phyloP scores from a whole-genome alignment of 64 coral and sea anemone species.

The Montipora sp. region DNA sequence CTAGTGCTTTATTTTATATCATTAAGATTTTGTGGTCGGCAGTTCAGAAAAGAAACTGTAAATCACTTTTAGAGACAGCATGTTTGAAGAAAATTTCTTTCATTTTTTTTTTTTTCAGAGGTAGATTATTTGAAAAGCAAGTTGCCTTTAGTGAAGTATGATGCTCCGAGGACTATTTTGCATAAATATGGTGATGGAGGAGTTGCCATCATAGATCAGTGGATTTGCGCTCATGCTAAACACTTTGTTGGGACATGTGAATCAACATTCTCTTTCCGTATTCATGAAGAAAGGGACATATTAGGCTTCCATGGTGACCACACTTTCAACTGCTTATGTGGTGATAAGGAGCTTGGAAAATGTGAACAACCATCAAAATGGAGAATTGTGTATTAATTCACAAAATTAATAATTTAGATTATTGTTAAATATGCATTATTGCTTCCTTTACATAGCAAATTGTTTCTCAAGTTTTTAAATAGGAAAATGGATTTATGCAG shows the following conservation, averaged over 20 bases:
- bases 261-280: conserved; percentile 97
- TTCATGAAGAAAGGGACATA: conserved; percentile 99
- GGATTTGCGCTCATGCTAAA: conserved; percentile 98
- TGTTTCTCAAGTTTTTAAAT: neutral
- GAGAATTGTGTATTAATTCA: conserved; percentile 89
- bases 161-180: conserved; percentile 68
- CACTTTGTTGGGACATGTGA: conserved; percentile 92
- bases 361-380: conserved; percentile 97
- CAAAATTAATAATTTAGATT: neutral
- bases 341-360: conserved; percentile 91
- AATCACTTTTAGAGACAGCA: no score
- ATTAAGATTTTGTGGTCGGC: no score
- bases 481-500: no score
- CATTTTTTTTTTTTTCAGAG: conserved; percentile 51
- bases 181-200: conserved; percentile 93
- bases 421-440: neutral
- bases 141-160: conserved; percentile 87
- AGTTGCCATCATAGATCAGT: conserved; percentile 97
- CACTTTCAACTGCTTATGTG: conserved; percentile 97
- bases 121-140: conserved; percentile 88
- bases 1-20: no score
- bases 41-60: no score
- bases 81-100: no score
- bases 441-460: neutral
- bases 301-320: conserved; percentile 94